Percentiles rank a stretch among this genome's conserved stretches.
phyloP scores from a whole-genome alignment of 1,140 invertebrate species.

The Philopotamus ludificatus region DNA sequence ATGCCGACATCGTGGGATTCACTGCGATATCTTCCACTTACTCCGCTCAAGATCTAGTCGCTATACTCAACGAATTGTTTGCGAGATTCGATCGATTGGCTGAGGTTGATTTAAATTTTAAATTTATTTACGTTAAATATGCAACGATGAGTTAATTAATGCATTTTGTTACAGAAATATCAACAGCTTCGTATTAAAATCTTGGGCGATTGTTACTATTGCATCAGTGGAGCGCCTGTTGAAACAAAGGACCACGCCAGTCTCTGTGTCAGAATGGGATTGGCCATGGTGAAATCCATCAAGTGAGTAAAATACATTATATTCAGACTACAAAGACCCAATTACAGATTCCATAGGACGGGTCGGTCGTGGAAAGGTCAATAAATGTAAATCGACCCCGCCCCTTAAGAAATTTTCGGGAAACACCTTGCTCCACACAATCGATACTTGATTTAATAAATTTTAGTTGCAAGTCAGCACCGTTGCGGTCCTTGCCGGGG shows the following conservation, averaged over 20 bases:
- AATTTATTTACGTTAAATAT: not conserved
- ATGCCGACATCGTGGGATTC: slow-evolving; percentile 91
- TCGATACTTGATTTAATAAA: too few species aligned
- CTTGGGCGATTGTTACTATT: slow-evolving; percentile 94
- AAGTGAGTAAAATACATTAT: slow-evolving; percentile 78
- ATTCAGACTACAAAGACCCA: too few species aligned
- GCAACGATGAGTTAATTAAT: not conserved
- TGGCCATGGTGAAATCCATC: slow-evolving; percentile 95
- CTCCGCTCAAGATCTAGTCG: slow-evolving; percentile 88
- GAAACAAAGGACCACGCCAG: slow-evolving; percentile 91
- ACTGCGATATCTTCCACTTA: slow-evolving; percentile 94
- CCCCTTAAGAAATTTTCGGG: too few species aligned
- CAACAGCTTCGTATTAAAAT: slow-evolving; percentile 94
- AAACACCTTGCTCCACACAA: too few species aligned
- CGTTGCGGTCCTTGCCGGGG: too few species aligned
- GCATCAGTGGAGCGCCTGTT: slow-evolving; percentile 87
- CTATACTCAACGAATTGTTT: slow-evolving; percentile 92
- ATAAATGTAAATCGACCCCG: too few species aligned
- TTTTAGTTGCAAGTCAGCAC: too few species aligned
- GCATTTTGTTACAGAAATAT: slow-evolving; percentile 70
- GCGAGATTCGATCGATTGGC: slow-evolving; percentile 89
- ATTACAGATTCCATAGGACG: too few species aligned
- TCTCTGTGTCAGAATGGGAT: slow-evolving; percentile 90
- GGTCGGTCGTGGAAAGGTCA: too few species aligned
- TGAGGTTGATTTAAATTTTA: slow-evolving; percentile 62